Percentiles rank a stretch among this genome's conserved stretches.
Conservation (phyloP, 2,888 invertebrate species). For the Pantelozetes paolii region DNA sequence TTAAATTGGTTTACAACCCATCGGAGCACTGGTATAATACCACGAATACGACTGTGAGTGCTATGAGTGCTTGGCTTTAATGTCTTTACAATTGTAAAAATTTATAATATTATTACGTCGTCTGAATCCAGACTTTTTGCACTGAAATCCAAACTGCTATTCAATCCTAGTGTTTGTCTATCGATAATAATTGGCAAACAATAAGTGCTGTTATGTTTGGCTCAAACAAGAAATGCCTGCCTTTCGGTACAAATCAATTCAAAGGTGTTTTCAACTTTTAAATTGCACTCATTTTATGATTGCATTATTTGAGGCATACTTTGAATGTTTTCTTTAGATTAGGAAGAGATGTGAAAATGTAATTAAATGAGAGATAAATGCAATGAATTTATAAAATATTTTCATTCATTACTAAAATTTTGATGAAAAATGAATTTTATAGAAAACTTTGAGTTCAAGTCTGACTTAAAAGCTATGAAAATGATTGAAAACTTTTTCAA, state of each 20-base stretch:
- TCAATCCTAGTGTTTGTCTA: not conserved
- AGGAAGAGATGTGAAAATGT: no score
- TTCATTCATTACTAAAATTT: no score
- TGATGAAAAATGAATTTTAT: no score
- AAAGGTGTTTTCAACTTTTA: not conserved
- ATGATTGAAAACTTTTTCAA: not conserved
- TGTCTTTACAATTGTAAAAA: constrained; percentile 4
- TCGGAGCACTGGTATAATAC: not conserved
- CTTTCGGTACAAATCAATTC: not conserved
- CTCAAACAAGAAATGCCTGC: not conserved
- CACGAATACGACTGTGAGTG: no score
- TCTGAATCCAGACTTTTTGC: not conserved
- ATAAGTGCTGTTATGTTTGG: constrained; percentile 4
- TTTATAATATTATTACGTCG: constrained; percentile 18
- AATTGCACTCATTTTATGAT: not conserved
- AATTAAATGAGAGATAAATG: no score
- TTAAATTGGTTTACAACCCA: not conserved
- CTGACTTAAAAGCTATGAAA: no score
- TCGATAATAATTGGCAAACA: constrained; percentile 9
- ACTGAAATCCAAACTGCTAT: not conserved
- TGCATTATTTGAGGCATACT: no score
- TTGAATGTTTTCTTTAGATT: no score
- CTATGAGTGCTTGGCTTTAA: constrained; percentile 3
- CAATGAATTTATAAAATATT: no score
- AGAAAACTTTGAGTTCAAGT: no score